phyloP scores from a whole-genome alignment of 2,797 vertebrate genomes.

The Anguilla megastoma region DNA sequence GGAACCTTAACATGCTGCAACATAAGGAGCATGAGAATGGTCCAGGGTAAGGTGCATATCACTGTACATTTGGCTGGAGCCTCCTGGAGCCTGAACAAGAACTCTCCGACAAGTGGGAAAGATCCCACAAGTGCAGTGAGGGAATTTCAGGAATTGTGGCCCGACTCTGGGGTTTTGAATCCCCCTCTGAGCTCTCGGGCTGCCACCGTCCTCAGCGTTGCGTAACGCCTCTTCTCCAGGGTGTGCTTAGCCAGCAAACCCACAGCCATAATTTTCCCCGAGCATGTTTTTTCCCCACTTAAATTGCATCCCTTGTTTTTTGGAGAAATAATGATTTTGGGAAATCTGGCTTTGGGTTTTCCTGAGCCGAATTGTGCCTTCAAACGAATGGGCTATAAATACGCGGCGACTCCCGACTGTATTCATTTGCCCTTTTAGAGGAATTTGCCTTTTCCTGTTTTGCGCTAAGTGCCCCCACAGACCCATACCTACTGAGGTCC shows the following conservation, averaged over 20 bases:
- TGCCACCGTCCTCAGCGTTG: neutral
- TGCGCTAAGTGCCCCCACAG: neutral
- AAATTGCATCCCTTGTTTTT: neutral
- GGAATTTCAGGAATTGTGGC: constrained; percentile 13
- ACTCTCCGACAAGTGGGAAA: constrained; percentile 16
- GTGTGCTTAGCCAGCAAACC: neutral
- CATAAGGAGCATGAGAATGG: neutral
- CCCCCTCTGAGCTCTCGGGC: neutral
- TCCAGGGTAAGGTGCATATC: neutral
- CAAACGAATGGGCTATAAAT: constrained; percentile 11
- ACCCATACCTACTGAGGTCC: neutral
- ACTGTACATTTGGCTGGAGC: constrained; percentile 21
- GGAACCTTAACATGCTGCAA: neutral
- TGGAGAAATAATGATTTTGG: constrained; percentile 42
- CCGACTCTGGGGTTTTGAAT: constrained; percentile 21
- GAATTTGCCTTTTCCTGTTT: neutral
- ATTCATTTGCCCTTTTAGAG: neutral
- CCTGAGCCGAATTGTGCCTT: constrained; percentile 18
- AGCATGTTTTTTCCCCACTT: constrained; percentile 5
- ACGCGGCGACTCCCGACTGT: neutral
- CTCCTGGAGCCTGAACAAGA: neutral
- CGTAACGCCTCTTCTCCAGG: neutral
- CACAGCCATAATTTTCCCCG: neutral
- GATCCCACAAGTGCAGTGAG: constrained; percentile 26
- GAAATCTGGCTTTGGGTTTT: constrained; percentile 18